A percentile compares a stretch with the other conserved stretches of the same genome.
Conservation (phyloP, 1,140 invertebrate species). For the Mycetomoellerius zeteki region DNA sequence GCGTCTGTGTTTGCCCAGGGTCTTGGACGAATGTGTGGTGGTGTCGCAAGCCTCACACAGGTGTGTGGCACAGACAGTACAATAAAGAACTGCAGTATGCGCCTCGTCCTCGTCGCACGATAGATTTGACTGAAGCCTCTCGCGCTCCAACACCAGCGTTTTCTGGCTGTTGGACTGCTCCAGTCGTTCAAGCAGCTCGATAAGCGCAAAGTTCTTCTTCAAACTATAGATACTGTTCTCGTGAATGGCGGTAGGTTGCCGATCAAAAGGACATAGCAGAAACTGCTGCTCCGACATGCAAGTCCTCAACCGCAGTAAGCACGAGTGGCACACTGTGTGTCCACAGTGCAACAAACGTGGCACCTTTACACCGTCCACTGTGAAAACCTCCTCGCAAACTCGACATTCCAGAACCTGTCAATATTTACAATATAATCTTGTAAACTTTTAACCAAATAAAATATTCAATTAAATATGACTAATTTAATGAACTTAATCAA, state of each 20-base stretch:
- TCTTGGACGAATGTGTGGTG: conserved; percentile 88
- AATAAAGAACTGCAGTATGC: conserved; percentile 89
- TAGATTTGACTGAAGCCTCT: conserved; percentile 86
- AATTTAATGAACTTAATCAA: background rate
- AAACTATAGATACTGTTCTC: conserved; percentile 88
- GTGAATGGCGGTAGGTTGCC: conserved; percentile 88
- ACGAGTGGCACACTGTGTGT: conserved; percentile 89
- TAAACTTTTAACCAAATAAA: no score
- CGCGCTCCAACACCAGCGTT: conserved; percentile 85
- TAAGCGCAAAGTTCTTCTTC: conserved; percentile 90
- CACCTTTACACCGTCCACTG: conserved; percentile 89
- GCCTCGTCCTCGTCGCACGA: conserved; percentile 89
- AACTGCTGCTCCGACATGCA: conserved; percentile 81
- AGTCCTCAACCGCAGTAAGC: conserved; percentile 87
- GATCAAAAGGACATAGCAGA: conserved; percentile 89
- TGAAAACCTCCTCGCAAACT: conserved; percentile 89
- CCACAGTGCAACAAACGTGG: conserved; percentile 89
- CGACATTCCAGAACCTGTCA: conserved; percentile 88
- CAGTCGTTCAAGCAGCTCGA: conserved; percentile 88
- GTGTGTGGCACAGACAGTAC: conserved; percentile 88
- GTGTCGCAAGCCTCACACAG: conserved; percentile 89
- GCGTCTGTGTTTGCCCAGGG: conserved; percentile 88
- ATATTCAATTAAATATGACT: background rate
- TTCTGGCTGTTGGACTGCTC: conserved; percentile 85
- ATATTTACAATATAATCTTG: background rate